Evolutionary conservation across 1,140 invertebrate genomes (phyloP).

Genomic region (Chelonus insularis): DNA sequence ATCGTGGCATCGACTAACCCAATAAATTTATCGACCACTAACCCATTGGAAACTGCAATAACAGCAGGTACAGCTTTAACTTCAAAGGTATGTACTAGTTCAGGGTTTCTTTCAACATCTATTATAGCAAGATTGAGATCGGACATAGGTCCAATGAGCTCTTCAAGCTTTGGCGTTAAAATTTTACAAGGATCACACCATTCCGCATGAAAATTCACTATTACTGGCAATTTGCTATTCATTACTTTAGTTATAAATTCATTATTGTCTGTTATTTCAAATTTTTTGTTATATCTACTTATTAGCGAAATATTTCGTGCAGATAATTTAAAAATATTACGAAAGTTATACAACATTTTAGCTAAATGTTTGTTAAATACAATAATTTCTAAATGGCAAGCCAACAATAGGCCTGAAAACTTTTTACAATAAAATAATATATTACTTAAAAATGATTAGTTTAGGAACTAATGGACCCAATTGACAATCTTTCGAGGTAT

Average conservation of each 20-base stretch:
- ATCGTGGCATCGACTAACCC: slow-evolving; percentile 84
- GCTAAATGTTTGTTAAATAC: too few species aligned
- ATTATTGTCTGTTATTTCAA: slow-evolving; percentile 63
- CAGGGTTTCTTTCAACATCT: slow-evolving; percentile 87
- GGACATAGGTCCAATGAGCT: slow-evolving; percentile 74
- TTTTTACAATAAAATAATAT: too few species aligned
- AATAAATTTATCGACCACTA: slow-evolving; percentile 90
- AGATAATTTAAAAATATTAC: slow-evolving; percentile 34
- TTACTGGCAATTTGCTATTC: slow-evolving; percentile 78
- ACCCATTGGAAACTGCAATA: slow-evolving; percentile 84
- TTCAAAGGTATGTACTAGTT: slow-evolving; percentile 79
- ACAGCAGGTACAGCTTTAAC: slow-evolving; percentile 92
- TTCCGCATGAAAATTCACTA: slow-evolving; percentile 86
- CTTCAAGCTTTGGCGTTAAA: slow-evolving; percentile 86
- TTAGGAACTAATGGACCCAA: slow-evolving; percentile 47
- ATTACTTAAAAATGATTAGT: not conserved
- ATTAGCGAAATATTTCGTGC: slow-evolving; percentile 41
- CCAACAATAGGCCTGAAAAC: too few species aligned
- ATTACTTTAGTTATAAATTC: slow-evolving; percentile 73
- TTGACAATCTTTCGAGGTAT: slow-evolving; percentile 52
- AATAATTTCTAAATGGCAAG: too few species aligned
- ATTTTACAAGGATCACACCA: slow-evolving; percentile 98
- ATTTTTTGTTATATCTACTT: slow-evolving; percentile 53
- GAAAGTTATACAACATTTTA: slow-evolving; percentile 48
- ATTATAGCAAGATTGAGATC: slow-evolving; percentile 87